These are phyloP conservation scores for Aythya fuligula DNA, from an alignment of 2,797 vertebrate genomes.

Conservation along the genomic window DNA sequence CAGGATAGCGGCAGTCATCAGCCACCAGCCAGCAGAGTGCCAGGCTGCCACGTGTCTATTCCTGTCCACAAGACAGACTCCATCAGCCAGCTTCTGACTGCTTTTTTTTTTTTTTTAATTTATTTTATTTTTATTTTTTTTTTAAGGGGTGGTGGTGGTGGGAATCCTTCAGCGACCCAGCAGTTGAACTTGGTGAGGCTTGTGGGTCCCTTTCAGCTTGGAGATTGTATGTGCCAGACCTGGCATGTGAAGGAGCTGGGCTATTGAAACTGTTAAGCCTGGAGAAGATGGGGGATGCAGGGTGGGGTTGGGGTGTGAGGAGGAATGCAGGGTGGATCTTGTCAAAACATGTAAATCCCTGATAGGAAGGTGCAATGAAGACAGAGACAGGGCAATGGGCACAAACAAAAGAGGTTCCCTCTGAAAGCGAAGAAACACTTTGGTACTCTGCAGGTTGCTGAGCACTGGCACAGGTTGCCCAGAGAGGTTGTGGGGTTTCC, in stretches of 20 bases:
- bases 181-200: too few species aligned
- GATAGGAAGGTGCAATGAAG: not conserved
- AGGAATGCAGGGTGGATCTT: too few species aligned
- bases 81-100: not conserved
- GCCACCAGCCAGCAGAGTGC: not conserved
- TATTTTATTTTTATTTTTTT: too few species aligned
- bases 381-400: not conserved
- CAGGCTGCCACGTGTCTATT: accelerated
- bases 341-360: not conserved
- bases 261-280: not conserved
- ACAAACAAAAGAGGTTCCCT: not conserved
- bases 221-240: not conserved
- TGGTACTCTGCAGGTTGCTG: not conserved
- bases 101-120: too few species aligned
- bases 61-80: not conserved
- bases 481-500: not conserved
- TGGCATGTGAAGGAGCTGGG: not conserved
- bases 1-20: accelerated
- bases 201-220: too few species aligned
- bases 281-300: not conserved
- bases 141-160: too few species aligned
- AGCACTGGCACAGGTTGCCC: not conserved
- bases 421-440: not conserved
- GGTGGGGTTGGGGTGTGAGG: too few species aligned
- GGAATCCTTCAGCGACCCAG: too few species aligned